Evolutionary conservation across 1,140 invertebrate species (phyloP), one percentile per base, ranked within the genome.

Genomic region (Dufourea novaeangliae): DNA sequence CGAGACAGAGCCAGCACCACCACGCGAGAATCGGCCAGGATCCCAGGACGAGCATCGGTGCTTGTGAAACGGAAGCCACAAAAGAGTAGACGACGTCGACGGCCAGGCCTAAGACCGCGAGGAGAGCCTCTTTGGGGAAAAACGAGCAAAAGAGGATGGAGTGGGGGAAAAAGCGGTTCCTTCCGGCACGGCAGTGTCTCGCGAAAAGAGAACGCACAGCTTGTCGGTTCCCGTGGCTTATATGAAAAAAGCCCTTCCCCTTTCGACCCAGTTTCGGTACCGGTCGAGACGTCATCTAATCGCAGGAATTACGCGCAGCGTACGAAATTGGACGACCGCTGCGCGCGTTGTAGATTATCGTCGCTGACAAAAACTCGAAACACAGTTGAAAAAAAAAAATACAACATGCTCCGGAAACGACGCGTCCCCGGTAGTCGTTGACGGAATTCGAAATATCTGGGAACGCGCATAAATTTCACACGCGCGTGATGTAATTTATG

Each of bases 211-310:
- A 41, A 39, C 59, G 20, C 66, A 4, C 22, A 7, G 1, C 22
- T 2, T 0, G 11, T 1, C 2, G 34, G n/a, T 44, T 56, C n/a
- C 25, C 10, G 12, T 0, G 7, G 27, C 17, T 67, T 75, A 70
- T 78, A 69, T 69, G 61, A 61, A 59, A n/a, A 39, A 52, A 27
- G 29, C 25, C 6, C 37, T 44, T 17, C 34, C 20, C 61, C 34
- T n/a, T 66, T 50, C 32, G 70, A 54, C 41, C 71, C 71, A 80
- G 25, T 79, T 79, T 71, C 56, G 1, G 20, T n/a, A n/a, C n/a
- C n/a, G 20, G 25, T 66, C 17, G 62, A n/a, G n/a, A n/a, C n/a
- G n/a, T n/a, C 70, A 29, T 67, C 67, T 83, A 69, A 83, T 84
- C 82, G 71, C 41, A 6, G 37, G 46, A 63, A 73, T 83, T 76